phyloP scores from a whole-genome alignment of 2,888 invertebrate species.

The Hirtodrosophila histrioides region DNA sequence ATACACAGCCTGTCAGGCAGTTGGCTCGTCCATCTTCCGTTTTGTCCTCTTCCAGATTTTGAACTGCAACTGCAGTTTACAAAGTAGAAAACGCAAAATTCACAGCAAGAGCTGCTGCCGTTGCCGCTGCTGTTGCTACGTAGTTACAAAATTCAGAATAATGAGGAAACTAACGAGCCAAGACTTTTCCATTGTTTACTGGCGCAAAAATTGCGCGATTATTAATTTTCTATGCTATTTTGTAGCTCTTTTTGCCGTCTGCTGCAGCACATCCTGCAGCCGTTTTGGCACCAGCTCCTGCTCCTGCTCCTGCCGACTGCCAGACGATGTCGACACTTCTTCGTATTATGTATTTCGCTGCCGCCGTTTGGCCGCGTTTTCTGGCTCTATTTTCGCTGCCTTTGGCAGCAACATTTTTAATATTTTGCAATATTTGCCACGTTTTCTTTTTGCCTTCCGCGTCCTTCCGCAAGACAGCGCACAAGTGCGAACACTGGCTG shows the following conservation, averaged over 20 bases:
- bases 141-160: slow-evolving; percentile 67
- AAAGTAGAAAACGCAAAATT: slow-evolving; percentile 29
- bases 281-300: slow-evolving; percentile 6
- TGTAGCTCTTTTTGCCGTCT: slow-evolving; percentile 44
- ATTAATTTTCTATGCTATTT: slow-evolving; percentile 80
- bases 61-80: slow-evolving; percentile 48
- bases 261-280: slow-evolving; percentile 34
- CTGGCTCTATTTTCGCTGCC: slow-evolving; percentile 40
- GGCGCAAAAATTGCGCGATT: slow-evolving; percentile 80
- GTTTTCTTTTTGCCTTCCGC: slow-evolving; percentile 46
- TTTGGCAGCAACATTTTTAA: slow-evolving; percentile 69
- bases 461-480: slow-evolving; percentile 27
- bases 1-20: slow-evolving; percentile 48
- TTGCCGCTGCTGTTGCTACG: slow-evolving; percentile 2
- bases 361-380: slow-evolving; percentile 43
- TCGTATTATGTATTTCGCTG: slow-evolving; percentile 32
- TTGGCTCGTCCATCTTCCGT: slow-evolving; percentile 44
- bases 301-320: slow-evolving; percentile 11
- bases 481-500: slow-evolving; percentile 33
- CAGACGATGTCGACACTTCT: slow-evolving; percentile 54
- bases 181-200: slow-evolving; percentile 81
- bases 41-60: slow-evolving; percentile 42
- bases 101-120: slow-evolving; percentile 31
- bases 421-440: slow-evolving; percentile 67
- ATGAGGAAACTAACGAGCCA: slow-evolving; percentile 81